Conservation (phyloP, 2,888 invertebrate species). For the Tetropium fuscum region DNA sequence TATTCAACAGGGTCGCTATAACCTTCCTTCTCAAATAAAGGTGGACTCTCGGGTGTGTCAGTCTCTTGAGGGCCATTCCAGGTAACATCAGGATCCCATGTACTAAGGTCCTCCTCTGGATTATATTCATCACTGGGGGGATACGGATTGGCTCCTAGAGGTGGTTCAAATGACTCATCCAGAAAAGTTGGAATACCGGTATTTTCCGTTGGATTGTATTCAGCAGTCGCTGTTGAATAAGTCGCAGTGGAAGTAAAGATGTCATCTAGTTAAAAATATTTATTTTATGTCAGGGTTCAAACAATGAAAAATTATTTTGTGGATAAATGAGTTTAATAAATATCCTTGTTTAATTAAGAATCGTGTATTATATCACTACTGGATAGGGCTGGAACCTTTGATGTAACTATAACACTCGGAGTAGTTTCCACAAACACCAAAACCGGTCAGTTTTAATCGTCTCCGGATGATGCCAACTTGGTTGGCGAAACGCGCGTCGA, state of each 20-base stretch:
- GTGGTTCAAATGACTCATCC: constrained; percentile 33
- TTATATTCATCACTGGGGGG: constrained; percentile 60
- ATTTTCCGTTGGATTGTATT: constrained; percentile 7
- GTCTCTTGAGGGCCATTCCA: constrained; percentile 46
- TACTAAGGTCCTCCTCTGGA: constrained; percentile 66
- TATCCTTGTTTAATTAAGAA: no score
- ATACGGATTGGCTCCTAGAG: constrained; percentile 39
- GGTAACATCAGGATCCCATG: constrained; percentile 62
- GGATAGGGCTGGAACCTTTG: no score
- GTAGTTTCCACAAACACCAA: no score
- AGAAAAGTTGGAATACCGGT: constrained; percentile 5
- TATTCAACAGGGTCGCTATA: constrained; percentile 73
- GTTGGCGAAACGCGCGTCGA: no score
- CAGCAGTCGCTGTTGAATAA: constrained; percentile 25
- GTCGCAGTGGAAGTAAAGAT: constrained; percentile 17
- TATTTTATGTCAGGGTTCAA: not conserved
- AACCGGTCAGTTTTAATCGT: no score
- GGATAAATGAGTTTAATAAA: no score
- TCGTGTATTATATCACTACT: no score
- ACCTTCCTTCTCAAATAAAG: constrained; percentile 73
- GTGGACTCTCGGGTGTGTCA: constrained; percentile 77
- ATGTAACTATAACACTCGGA: no score
- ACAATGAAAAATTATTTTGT: no score
- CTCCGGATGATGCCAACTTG: no score
- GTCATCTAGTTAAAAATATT: constrained; percentile 3